Base-by-base conservation (phyloP, 2,797 vertebrate genomes). In the Macroramphosus scolopax region DNA sequence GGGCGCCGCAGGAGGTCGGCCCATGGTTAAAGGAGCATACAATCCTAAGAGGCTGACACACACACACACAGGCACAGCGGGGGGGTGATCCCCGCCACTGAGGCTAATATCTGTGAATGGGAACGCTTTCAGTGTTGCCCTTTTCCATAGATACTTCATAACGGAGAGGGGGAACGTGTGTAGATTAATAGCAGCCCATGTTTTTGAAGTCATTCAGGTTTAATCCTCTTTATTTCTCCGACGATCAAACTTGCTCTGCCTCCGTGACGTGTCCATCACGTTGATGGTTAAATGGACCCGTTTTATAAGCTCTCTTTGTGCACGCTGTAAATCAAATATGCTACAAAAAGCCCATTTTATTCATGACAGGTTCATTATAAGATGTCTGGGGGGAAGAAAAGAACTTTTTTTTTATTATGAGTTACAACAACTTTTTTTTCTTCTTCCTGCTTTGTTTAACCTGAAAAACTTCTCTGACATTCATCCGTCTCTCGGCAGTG, bases 31-130 rank as follows among this genome's bases (percentile, higher is more conserved):
- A 80, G 59, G 56, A 72, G 65, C 73, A 58, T 69, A 36, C 56
- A 78, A 72, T 75, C 63, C 17, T 37, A 47, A 59, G 68, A 72
- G 80, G 56, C 66, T 20, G 62, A 36, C 47, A 16, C 50, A 56
- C 47, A 54, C 45, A 60, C 16, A 48, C 49, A 62, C 45, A 41
- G 29, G 35, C 33, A 31, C 75, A 36, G 53, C 35, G 64, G 49
- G 75, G 69, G 74, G 78, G 78, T 82, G 74, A 77, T 65, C 46
- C 57, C 32, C 63, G 53, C 78, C 80, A 83, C 84, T 87, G 77
- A 87, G 77, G 70, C 83, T 89, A 87, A 89, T 88, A 77, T 74
- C 65, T 86, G 80, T 85, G 82, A 87, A 82, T 49, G 73, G 74
- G 36, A 55, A 54, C 58, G 70, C 63, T 6, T 22, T 22, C 6